These are phyloP conservation scores for Myiothlypis chrysogaster DNA, from an alignment of 2,797 vertebrate species.

Conservation along the genomic window DNA sequence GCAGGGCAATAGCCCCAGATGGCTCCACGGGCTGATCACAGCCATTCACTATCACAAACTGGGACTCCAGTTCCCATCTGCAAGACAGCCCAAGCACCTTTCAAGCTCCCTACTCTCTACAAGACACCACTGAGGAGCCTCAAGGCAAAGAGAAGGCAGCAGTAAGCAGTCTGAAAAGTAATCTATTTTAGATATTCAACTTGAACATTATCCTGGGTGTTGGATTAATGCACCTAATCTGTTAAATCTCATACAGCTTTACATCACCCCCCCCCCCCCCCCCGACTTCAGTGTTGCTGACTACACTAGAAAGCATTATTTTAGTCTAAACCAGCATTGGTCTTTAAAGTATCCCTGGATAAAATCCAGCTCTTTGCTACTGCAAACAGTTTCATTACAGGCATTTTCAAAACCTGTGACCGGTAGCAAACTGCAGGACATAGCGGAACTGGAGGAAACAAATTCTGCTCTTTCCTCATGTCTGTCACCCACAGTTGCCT, in stretches of 20 bases:
- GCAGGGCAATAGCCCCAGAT: neutral
- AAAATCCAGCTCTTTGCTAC: neutral
- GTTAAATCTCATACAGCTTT: neutral
- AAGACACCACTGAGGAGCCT: neutral
- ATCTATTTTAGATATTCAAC: neutral
- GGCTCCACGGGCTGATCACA: neutral
- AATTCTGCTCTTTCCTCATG: neutral
- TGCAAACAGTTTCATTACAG: neutral
- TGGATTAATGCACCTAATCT: neutral
- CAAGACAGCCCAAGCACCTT: neutral
- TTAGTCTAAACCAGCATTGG: neutral
- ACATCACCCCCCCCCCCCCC: accelerated
- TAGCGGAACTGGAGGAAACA: neutral
- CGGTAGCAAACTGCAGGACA: neutral
- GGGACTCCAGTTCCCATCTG: neutral
- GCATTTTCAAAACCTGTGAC: neutral
- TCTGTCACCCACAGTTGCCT: neutral
- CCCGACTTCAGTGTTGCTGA: neutral
- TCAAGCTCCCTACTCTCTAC: neutral
- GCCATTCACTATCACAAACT: neutral
- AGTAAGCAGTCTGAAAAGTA: neutral
- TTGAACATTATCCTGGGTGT: neutral
- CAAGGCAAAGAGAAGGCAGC: neutral
- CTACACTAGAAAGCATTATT: neutral
- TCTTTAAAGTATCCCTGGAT: neutral